These are phyloP conservation scores for Calliphora vicina DNA, from an alignment of 1,140 invertebrate genomes.

Conservation along the genomic window DNA sequence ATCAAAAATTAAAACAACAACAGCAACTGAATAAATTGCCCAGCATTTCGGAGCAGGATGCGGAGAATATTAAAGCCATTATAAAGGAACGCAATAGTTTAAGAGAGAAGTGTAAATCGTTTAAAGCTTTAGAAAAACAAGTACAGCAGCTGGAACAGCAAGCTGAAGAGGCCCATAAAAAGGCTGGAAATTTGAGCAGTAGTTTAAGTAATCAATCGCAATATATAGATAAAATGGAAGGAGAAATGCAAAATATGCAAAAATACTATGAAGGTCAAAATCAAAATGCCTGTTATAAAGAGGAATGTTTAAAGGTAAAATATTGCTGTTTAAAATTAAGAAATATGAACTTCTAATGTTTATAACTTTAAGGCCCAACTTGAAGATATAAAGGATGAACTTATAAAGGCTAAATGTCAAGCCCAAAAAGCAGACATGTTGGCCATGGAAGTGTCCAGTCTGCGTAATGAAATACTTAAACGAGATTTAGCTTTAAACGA, in stretches of 20 bases:
- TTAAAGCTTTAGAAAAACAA: constrained; percentile 40
- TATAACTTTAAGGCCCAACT: constrained; percentile 46
- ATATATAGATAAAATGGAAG: constrained; percentile 47
- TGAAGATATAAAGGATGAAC: constrained; percentile 48
- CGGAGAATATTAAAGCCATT: constrained; percentile 46
- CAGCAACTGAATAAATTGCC: not conserved
- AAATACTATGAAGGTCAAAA: constrained; percentile 52
- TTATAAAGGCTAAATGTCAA: constrained; percentile 38
- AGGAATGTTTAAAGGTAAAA: constrained; percentile 48
- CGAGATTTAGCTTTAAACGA: constrained; percentile 49
- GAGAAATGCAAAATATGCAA: constrained; percentile 55
- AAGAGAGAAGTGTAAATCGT: constrained; percentile 44
- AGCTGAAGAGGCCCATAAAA: constrained; percentile 36
- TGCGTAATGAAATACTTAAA: constrained; percentile 51
- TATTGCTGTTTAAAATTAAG: not conserved
- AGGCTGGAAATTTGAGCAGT: constrained; percentile 34
- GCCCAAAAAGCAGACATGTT: constrained; percentile 43
- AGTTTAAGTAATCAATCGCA: constrained; percentile 43
- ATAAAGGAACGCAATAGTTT: constrained; percentile 50
- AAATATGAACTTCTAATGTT: constrained; percentile 1
- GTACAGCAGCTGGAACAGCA: constrained; percentile 35
- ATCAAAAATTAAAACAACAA: constrained; percentile 24
- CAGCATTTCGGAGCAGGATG: constrained; percentile 40
- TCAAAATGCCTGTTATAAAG: constrained; percentile 46
- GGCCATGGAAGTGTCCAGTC: constrained; percentile 47